Conservation (phyloP, 2,113 vertebrate genomes). For the Tragelaphus imberbis region DNA sequence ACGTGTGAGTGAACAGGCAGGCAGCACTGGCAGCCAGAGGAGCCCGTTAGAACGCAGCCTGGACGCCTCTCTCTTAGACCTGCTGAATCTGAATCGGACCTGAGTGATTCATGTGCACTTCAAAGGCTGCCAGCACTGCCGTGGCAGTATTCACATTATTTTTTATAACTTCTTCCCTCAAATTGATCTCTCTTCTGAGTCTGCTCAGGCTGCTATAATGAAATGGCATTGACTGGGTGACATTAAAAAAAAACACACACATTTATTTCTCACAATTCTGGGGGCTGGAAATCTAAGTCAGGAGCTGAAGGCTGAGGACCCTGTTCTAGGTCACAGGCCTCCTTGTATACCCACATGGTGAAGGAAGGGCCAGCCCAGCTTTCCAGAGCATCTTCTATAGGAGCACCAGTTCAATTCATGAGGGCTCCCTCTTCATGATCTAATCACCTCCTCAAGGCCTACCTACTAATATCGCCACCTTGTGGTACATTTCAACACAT, state of each 20-base stretch:
- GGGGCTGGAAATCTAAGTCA: not conserved
- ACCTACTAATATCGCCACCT: not conserved
- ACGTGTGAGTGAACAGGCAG: fast-evolving
- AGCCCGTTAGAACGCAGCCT: not conserved
- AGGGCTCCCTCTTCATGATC: not conserved
- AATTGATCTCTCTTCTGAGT: not conserved
- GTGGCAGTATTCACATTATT: not conserved
- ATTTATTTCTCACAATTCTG: not conserved
- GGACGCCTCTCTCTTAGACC: not conserved
- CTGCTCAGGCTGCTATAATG: not conserved
- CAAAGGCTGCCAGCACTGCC: not conserved
- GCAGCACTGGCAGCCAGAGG: fast-evolving
- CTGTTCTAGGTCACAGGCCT: not conserved
- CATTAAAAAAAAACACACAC: not conserved
- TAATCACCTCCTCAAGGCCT: not conserved
- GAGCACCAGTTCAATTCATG: not conserved
- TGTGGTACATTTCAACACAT: not conserved
- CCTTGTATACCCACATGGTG: not conserved
- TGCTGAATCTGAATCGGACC: not conserved
- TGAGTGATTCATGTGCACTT: not conserved
- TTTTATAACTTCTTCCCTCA: not conserved
- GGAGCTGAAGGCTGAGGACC: not conserved
- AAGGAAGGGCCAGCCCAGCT: not conserved
- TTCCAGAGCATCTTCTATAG: not conserved
- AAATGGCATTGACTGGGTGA: not conserved